These are phyloP conservation scores for Aphaenogaster ashmeadi DNA, from an alignment of 1,140 invertebrate genomes.

Conservation along the genomic window DNA sequence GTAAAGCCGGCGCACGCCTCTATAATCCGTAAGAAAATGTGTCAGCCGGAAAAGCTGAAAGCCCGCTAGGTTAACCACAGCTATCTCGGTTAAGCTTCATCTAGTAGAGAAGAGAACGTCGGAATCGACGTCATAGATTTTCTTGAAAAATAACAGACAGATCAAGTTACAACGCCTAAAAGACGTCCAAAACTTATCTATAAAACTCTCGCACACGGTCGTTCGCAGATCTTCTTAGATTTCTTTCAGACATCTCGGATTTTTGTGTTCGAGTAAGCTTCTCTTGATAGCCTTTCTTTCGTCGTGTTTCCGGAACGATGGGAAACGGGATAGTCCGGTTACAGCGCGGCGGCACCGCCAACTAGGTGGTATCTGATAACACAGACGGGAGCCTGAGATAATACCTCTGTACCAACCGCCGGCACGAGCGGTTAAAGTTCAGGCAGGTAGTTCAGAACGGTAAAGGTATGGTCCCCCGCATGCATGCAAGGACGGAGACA, in stretches of 20 bases:
- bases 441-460: constrained; percentile 39
- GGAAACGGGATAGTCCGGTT: constrained; percentile 16
- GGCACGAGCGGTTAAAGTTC: constrained; percentile 71
- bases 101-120: not conserved
- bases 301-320: not conserved
- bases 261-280: constrained; percentile 28
- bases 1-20: constrained; percentile 36
- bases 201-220: not conserved
- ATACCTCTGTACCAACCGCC: constrained; percentile 68
- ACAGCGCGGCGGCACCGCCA: constrained; percentile 26
- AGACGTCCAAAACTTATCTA: not conserved
- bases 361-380: constrained; percentile 72
- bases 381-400: constrained; percentile 72
- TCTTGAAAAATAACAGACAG: constrained; percentile 20
- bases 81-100: constrained; percentile 7
- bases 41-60: constrained; percentile 41
- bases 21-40: constrained; percentile 51
- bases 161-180: not conserved
- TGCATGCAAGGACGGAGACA: constrained; percentile 41
- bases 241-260: not conserved
- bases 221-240: not conserved
- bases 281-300: constrained; percentile 33
- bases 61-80: constrained; percentile 21
- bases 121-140: constrained; percentile 28
- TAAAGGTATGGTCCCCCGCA: constrained; percentile 46